A percentile compares a stretch with the other conserved stretches of the same genome.
Conservation (phyloP, 2,113 vertebrate genomes). For the Marmota flaviventris region DNA sequence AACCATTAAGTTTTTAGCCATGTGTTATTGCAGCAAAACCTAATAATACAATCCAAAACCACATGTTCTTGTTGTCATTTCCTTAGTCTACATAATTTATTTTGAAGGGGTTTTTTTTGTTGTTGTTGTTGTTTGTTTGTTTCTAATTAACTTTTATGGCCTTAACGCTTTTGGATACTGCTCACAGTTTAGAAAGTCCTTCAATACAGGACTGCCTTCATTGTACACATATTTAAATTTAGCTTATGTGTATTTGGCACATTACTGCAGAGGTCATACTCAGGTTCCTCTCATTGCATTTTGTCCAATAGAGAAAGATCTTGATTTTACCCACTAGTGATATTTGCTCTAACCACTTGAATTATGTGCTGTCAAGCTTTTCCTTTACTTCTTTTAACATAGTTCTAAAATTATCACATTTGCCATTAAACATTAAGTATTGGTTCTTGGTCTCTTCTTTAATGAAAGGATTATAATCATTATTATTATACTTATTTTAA, state of each 20-base stretch:
- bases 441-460: not conserved
- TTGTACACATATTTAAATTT: not conserved
- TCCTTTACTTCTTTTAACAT: not conserved
- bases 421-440: not conserved
- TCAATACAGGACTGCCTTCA: not conserved
- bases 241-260: not conserved
- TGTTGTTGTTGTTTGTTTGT: too few species aligned
- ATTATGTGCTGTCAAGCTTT: not conserved
- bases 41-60: not conserved
- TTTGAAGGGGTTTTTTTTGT: not conserved
- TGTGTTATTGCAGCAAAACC: not conserved
- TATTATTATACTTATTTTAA: not conserved
- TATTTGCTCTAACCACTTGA: not conserved
- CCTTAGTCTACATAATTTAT: not conserved
- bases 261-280: not conserved
- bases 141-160: not conserved
- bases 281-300: not conserved
- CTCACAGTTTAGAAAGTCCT: not conserved
- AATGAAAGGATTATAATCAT: not conserved
- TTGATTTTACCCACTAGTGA: not conserved
- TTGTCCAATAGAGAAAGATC: not conserved
- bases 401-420: not conserved
- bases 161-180: not conserved
- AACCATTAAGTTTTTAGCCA: not conserved
- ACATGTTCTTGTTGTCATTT: not conserved